Evolutionary conservation across 2,797 vertebrate genomes (phyloP), one percentile per base, ranked within the genome.

Genomic region (Onychomys torridus): DNA sequence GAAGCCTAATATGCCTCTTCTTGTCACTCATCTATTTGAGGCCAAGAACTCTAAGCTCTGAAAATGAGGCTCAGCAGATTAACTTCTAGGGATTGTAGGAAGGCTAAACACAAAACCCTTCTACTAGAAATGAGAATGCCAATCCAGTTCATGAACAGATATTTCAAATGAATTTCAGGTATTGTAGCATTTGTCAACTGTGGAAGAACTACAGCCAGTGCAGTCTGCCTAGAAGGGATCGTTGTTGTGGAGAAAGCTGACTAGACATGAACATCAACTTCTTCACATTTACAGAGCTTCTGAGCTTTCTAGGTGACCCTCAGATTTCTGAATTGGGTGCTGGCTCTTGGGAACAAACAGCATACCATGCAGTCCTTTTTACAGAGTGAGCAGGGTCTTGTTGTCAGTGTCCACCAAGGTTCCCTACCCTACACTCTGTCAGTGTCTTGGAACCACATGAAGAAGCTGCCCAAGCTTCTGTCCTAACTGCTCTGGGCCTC

Each of bases 361-460:
- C 29, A 4, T 1, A 13, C n/a, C 37, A 1, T 25, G 7, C 17
- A 16, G 5, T 25, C 32, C 19, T n/a, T 55, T 79, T 79, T 13
- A 6, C 4, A 81, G 34, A n/a, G 4, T 37, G 21, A 81, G 34
- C 17, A 37, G 0, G 0, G 32, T 27, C 4, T 0, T 37, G 25
- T 61, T 85, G n/a, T 75, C 2, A 3, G 3, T 29, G 9, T 95
- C 37, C 11, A 83, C 61, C 55, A 78, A 94, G 76, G 3, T 14
- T 1, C 0, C 10, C 2, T 0, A 29, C 17, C 3, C 4, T 29
- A 61, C 3, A 82, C 6, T n/a, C n/a, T 0, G 3, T 61, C 1
- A 0, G 7, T 32, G 40, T 90, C 61, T 65, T 32, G 46, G 21
- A 29, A 73, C n/a, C 37, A 5, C 4, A 0, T 16, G 89, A 63